A percentile compares a stretch with the other conserved stretches of the same genome.
Conservation (phyloP, 2,797 vertebrate genomes). For the Acestrorhynchus altus region DNA sequence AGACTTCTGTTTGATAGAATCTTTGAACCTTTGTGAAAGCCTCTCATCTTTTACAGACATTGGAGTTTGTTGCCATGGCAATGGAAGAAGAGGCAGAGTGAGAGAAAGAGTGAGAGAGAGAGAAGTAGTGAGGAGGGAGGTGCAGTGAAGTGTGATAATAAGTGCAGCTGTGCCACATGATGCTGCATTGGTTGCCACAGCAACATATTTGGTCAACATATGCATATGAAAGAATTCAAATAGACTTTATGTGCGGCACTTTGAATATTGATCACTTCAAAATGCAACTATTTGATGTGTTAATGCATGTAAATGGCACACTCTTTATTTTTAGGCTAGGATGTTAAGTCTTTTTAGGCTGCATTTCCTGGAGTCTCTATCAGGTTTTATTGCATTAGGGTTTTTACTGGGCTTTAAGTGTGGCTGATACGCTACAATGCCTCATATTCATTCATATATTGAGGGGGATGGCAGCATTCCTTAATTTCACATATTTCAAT, state of each 20-base stretch:
- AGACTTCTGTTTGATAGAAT: conserved; percentile 31
- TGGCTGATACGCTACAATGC: conserved; percentile 16
- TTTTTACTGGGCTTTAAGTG: not conserved
- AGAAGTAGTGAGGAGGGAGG: conserved; percentile 10
- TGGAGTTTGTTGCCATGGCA: conserved; percentile 55
- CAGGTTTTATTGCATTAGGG: conserved; percentile 18
- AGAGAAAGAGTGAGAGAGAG: not conserved
- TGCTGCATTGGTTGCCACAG: conserved; percentile 42
- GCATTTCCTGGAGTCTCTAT: not conserved
- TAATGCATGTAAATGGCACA: not conserved
- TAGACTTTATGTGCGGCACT: conserved; percentile 14
- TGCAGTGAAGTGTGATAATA: conserved; percentile 50
- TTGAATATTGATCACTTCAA: conserved; percentile 13
- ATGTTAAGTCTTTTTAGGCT: not conserved
- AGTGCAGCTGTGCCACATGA: conserved; percentile 53
- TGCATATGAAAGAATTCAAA: conserved; percentile 50
- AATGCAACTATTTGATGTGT: conserved; percentile 15
- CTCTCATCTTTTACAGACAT: conserved; percentile 40
- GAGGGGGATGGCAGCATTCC: conserved; percentile 29
- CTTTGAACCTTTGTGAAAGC: conserved; percentile 40
- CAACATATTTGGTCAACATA: conserved; percentile 47
- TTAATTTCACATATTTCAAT: conserved; percentile 34
- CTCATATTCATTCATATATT: conserved; percentile 11
- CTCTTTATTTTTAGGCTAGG: not conserved
- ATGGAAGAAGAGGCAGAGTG: conserved; percentile 24